A percentile compares a stretch with the other conserved stretches of the same genome.
Evolutionary conservation across 92 coral and sea anemone genomes (phyloP).

Genomic region (Zoanthus solanderi): DNA sequence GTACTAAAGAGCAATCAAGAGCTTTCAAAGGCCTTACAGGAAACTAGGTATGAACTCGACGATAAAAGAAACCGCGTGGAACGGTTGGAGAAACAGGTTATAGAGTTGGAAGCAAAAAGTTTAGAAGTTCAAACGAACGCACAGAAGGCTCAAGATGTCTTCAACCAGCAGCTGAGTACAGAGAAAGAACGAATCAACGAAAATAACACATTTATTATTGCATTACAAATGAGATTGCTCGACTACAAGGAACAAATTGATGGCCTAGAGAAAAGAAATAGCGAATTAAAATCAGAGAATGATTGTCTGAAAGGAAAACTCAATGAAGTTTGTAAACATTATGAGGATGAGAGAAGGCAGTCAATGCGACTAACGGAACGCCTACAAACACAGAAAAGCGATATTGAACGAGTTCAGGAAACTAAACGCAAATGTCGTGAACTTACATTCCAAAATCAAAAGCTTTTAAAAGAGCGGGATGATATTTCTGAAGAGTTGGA

Average conservation of each 20-base stretch:
- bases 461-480: slow-evolving; percentile 76
- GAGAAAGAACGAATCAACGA: slow-evolving; percentile 82
- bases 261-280: slow-evolving; percentile 67
- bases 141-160: slow-evolving; percentile 71
- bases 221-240: slow-evolving; percentile 93
- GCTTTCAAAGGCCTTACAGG: slow-evolving; percentile 68
- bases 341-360: slow-evolving; percentile 90
- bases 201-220: slow-evolving; percentile 88
- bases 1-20: slow-evolving; percentile 71
- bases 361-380: slow-evolving; percentile 88
- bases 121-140: slow-evolving; percentile 77
- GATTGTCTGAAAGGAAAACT: slow-evolving; percentile 71
- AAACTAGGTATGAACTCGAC: slow-evolving; percentile 70
- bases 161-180: slow-evolving; percentile 67
- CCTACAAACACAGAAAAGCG: slow-evolving; percentile 84
- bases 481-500: slow-evolving; percentile 76
- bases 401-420: slow-evolving; percentile 81
- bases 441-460: slow-evolving; percentile 77
- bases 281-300: slow-evolving; percentile 61
- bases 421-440: slow-evolving; percentile 86
- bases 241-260: slow-evolving; percentile 87
- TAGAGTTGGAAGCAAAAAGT: slow-evolving; percentile 64
- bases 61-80: slow-evolving; percentile 70
- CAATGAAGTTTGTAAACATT: slow-evolving; percentile 70
- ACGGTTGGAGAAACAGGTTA: slow-evolving; percentile 71